phyloP scores from a whole-genome alignment of 1,140 invertebrate species.

The Ooceraea biroi region DNA sequence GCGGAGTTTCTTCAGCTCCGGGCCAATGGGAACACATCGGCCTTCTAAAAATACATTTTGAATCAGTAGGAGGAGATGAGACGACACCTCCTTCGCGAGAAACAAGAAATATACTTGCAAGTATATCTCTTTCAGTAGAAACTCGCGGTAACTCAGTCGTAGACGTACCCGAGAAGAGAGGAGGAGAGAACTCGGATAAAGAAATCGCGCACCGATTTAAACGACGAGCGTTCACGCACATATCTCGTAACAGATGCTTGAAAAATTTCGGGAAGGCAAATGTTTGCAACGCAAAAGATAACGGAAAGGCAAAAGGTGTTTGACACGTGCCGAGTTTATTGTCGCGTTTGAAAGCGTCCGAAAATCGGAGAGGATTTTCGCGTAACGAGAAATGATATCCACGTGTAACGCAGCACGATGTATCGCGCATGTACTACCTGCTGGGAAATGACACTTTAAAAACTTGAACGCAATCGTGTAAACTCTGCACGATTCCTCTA shows the following conservation, averaged over 20 bases:
- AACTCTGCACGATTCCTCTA: too few relatives aligned
- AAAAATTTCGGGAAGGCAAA: too few relatives aligned
- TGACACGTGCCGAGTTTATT: background rate
- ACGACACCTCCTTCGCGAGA: conserved; percentile 67
- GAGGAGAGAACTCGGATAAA: background rate
- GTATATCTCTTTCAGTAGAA: conserved; percentile 55
- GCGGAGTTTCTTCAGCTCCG: conserved; percentile 73
- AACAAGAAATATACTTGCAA: conserved; percentile 63
- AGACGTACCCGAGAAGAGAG: background rate
- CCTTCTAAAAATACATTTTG: conserved; percentile 79
- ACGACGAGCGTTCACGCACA: too few relatives aligned
- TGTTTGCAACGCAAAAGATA: too few relatives aligned
- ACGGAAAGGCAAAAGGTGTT: background rate
- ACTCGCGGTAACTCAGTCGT: conserved; percentile 30
- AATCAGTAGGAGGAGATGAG: conserved; percentile 78
- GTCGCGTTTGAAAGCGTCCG: background rate
- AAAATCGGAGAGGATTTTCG: background rate
- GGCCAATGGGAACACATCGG: conserved; percentile 71
- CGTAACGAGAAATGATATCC: background rate
- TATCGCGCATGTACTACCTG: background rate
- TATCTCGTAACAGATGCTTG: too few relatives aligned
- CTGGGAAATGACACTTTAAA: too few relatives aligned
- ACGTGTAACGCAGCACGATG: background rate
- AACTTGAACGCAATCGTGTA: too few relatives aligned
- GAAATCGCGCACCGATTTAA: too few relatives aligned